These are phyloP conservation scores for Pseudochirops cupreus DNA, from an alignment of 2,797 vertebrate genomes.

Conservation along the genomic window DNA sequence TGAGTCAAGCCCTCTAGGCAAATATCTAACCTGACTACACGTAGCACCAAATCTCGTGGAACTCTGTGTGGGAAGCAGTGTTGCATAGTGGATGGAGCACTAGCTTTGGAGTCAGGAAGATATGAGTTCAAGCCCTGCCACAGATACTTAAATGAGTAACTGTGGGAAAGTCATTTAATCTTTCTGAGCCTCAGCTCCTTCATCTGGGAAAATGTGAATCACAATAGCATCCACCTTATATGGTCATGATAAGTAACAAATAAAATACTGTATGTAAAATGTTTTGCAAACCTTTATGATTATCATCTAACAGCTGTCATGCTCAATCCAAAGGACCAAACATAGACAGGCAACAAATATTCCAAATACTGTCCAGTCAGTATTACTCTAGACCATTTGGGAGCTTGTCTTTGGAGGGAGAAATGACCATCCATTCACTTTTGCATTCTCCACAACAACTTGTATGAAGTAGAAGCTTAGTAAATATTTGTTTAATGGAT, in stretches of 20 bases:
- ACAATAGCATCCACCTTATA: background rate
- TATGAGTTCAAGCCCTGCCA: background rate
- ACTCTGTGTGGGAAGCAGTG: too few species aligned
- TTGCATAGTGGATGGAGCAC: too few species aligned
- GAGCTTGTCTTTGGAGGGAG: background rate
- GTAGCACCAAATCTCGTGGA: too few species aligned
- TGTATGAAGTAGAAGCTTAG: background rate
- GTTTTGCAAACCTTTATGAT: conserved; percentile 28
- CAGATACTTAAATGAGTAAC: background rate
- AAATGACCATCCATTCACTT: background rate
- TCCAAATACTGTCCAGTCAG: background rate
- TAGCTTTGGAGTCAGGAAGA: too few species aligned
- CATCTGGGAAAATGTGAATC: background rate
- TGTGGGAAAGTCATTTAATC: background rate
- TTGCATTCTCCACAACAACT: background rate
- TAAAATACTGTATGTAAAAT: conserved; percentile 4
- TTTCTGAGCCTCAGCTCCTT: background rate
- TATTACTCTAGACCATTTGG: background rate
- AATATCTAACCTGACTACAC: too few species aligned
- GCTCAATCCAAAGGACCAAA: background rate
- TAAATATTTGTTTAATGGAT: background rate
- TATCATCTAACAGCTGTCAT: background rate
- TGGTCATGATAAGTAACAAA: conserved; percentile 19
- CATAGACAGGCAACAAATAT: background rate
- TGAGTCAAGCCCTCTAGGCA: too few species aligned